These are phyloP conservation scores for Heteronetta atricapilla DNA, from an alignment of 2,113 vertebrate genomes.

Conservation along the genomic window DNA sequence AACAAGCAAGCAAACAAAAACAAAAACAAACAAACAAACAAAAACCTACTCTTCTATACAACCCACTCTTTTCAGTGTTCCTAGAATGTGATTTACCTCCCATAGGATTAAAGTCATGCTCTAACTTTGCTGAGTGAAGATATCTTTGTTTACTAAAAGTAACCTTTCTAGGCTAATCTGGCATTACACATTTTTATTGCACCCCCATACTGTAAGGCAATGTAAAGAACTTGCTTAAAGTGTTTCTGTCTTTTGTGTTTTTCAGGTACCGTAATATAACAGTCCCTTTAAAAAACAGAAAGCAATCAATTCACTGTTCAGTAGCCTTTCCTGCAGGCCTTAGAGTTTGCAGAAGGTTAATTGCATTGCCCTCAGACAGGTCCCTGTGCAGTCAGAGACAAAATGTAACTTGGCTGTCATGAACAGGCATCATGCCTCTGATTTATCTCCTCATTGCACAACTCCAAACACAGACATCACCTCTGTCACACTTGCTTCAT, in stretches of 20 bases:
- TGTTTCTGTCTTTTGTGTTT: background rate
- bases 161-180: background rate
- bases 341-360: background rate
- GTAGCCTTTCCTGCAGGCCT: background rate
- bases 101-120: background rate
- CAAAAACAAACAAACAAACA: too few species aligned
- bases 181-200: background rate
- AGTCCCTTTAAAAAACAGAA: background rate
- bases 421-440: background rate
- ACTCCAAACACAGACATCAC: background rate
- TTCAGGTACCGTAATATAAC: background rate
- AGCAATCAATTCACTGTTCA: rapidly evolving
- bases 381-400: background rate
- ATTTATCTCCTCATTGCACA: background rate
- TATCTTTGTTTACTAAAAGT: background rate
- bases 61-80: background rate
- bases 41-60: background rate
- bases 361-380: background rate
- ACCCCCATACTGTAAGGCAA: background rate
- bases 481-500: background rate
- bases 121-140: background rate
- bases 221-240: background rate
- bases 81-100: background rate
- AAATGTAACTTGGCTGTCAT: background rate
- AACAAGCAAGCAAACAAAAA: background rate